Evolutionary conservation across 2,888 invertebrate species (phyloP).

Genomic region (Cephonodes hylas): DNA sequence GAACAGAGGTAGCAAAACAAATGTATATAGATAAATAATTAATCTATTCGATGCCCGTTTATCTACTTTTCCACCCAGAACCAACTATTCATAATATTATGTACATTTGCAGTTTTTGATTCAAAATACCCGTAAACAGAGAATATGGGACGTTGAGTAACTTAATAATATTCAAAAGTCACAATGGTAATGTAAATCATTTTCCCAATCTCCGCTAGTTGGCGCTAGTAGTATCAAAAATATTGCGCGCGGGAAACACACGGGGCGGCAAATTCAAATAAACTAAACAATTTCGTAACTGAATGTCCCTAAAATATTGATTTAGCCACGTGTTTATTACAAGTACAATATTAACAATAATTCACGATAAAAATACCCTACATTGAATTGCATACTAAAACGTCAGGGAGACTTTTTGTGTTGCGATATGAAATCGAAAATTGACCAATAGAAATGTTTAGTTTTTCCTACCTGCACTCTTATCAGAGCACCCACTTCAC

Average conservation of each 20-base stretch:
- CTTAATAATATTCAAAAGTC: background rate
- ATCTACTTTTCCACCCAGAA: too few relatives aligned
- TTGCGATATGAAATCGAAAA: slow-evolving; percentile 45
- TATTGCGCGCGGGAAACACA: background rate
- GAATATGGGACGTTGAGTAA: background rate
- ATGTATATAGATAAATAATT: too few relatives aligned
- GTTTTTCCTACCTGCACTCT: slow-evolving; percentile 57
- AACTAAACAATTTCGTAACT: background rate
- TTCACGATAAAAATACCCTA: slow-evolving; percentile 36
- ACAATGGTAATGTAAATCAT: background rate
- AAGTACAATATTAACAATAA: slow-evolving; percentile 30
- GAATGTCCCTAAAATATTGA: slow-evolving; percentile 25
- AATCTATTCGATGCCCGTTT: too few relatives aligned
- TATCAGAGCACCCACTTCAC: slow-evolving; percentile 72
- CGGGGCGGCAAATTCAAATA: slow-evolving; percentile 11
- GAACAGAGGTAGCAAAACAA: too few relatives aligned
- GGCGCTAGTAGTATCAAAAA: slow-evolving; percentile 2
- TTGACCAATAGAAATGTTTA: slow-evolving; percentile 58
- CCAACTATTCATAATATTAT: background rate
- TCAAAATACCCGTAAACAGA: background rate
- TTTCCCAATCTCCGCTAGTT: slow-evolving; percentile 1
- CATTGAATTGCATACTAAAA: slow-evolving; percentile 22
- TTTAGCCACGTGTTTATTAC: slow-evolving; percentile 32
- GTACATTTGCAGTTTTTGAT: background rate
- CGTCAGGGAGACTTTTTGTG: slow-evolving; percentile 27